A percentile compares a stretch with the other conserved stretches of the same genome.
phyloP scores from a whole-genome alignment of 2,888 invertebrate genomes.

The Harpalus rubripes region DNA sequence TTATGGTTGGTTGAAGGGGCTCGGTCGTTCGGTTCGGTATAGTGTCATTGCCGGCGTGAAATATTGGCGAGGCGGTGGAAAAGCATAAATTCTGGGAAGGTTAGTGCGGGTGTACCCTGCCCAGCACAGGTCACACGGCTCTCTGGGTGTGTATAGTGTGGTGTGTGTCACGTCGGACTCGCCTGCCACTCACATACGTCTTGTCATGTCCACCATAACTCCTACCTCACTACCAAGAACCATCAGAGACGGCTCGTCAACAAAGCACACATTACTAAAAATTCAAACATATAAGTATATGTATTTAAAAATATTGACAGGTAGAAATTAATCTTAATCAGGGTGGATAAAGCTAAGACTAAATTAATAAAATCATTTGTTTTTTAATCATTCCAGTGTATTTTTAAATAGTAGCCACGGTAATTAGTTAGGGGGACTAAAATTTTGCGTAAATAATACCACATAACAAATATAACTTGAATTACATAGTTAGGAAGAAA shows the following conservation, averaged over 20 bases:
- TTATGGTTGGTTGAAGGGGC: neutral
- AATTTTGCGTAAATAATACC: too few species aligned
- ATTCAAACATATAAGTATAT: neutral
- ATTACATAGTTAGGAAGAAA: too few species aligned
- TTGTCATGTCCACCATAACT: slow-evolving; percentile 71
- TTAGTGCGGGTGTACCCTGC: slow-evolving; percentile 71
- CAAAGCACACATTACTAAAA: neutral
- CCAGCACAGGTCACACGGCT: slow-evolving; percentile 12
- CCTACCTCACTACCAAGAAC: slow-evolving; percentile 20
- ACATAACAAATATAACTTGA: too few species aligned
- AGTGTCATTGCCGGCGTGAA: slow-evolving; percentile 69
- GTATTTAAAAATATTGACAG: too few species aligned
- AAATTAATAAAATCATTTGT: too few species aligned
- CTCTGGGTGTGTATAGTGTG: neutral
- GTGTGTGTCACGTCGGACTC: slow-evolving; percentile 56
- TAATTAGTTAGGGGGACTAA: too few species aligned
- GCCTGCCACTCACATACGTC: slow-evolving; percentile 73
- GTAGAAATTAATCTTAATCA: too few species aligned
- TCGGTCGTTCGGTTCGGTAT: neutral
- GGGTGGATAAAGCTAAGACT: too few species aligned
- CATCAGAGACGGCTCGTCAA: slow-evolving; percentile 22
- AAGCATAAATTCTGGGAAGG: slow-evolving; percentile 73
- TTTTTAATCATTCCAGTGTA: too few species aligned
- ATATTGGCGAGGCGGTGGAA: slow-evolving; percentile 73
- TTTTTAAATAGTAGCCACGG: too few species aligned